phyloP scores from a whole-genome alignment of 2,797 vertebrate species.

The Neosalanx taihuensis region DNA sequence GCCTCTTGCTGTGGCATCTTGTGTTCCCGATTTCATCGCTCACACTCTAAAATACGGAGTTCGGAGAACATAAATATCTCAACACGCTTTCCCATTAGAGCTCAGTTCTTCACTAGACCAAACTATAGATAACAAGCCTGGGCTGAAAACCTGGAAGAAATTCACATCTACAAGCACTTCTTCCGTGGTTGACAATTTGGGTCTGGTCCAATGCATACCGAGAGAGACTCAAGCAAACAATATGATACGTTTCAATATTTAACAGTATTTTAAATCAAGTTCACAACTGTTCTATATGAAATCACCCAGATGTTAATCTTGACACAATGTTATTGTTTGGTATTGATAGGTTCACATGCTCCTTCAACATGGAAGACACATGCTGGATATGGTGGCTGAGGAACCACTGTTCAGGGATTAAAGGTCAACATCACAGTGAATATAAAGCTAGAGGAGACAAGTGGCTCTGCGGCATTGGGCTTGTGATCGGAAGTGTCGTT shows the following conservation, averaged over 20 bases:
- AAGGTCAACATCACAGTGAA: conserved; percentile 44
- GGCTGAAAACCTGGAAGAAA: neutral
- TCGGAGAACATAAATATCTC: conserved; percentile 23
- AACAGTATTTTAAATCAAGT: conserved; percentile 46
- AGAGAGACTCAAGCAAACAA: conserved; percentile 50
- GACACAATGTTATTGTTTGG: neutral
- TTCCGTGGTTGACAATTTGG: conserved; percentile 8
- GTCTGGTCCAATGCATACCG: conserved; percentile 20
- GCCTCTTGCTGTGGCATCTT: conserved; percentile 7
- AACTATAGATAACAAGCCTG: neutral
- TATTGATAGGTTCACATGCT: conserved; percentile 50
- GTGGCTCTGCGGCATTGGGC: no score
- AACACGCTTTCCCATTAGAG: conserved; percentile 20
- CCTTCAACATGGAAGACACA: conserved; percentile 50
- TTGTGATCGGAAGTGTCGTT: no score
- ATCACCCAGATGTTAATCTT: conserved; percentile 57
- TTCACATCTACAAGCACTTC: neutral
- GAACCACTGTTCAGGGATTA: conserved; percentile 27
- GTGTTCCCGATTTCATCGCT: conserved; percentile 30
- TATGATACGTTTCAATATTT: conserved; percentile 67
- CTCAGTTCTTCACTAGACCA: neutral
- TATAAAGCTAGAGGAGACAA: conserved; percentile 6
- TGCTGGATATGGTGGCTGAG: conserved; percentile 30
- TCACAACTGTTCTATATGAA: no score
- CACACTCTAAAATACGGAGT: conserved; percentile 13